These are phyloP conservation scores for Spicauda simplicius DNA, from an alignment of 2,888 invertebrate genomes.

Conservation along the genomic window DNA sequence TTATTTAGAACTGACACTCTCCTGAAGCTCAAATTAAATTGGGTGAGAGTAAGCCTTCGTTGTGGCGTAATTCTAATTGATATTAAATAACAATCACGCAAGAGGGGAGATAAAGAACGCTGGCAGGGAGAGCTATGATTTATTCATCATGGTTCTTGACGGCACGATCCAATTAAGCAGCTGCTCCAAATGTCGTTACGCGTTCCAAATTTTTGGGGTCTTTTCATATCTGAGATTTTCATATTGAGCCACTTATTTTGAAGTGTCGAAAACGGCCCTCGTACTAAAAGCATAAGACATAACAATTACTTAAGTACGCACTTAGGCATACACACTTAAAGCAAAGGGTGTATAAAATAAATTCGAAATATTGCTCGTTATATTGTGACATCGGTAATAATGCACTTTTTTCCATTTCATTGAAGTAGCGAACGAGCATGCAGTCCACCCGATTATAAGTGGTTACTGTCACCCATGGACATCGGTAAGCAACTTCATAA, in stretches of 20 bases:
- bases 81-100: constrained; percentile 66
- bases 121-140: constrained; percentile 45
- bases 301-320: not conserved
- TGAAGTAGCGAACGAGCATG: too few species aligned
- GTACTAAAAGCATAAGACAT: not conserved
- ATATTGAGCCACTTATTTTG: constrained; percentile 42
- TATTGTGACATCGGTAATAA: too few species aligned
- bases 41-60: not conserved
- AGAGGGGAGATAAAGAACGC: constrained; percentile 47
- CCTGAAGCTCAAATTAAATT: not conserved
- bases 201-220: constrained; percentile 41
- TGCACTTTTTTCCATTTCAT: too few species aligned
- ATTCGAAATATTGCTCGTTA: too few species aligned
- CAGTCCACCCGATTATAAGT: too few species aligned
- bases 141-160: constrained; percentile 53
- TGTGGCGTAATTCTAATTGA: constrained; percentile 54
- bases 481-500: too few species aligned
- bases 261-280: constrained; percentile 12
- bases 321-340: too few species aligned
- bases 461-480: too few species aligned
- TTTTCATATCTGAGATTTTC: constrained; percentile 46
- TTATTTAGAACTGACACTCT: not conserved
- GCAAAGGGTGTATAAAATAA: too few species aligned
- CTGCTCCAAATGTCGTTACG: constrained; percentile 46
- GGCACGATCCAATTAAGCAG: constrained; percentile 49